A percentile compares a stretch with the other conserved stretches of the same genome.
Evolutionary conservation across 1,140 invertebrate genomes (phyloP).

Genomic region (Brachionus asplanchnoidis): DNA sequence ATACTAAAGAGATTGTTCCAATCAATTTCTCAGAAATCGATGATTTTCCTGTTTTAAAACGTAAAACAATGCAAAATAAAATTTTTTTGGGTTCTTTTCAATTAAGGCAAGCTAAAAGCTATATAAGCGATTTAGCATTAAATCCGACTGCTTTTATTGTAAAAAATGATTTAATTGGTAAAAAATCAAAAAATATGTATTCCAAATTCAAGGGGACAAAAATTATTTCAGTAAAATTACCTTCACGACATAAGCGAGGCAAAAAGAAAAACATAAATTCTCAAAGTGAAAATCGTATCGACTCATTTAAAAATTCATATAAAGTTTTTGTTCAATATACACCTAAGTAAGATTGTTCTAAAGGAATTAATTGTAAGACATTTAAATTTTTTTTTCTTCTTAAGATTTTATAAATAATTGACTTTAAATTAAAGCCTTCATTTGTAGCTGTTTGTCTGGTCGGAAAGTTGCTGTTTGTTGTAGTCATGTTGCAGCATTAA

Average conservation of each 20-base stretch:
- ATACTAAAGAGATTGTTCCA: neutral
- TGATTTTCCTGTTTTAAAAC: neutral
- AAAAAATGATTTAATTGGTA: neutral
- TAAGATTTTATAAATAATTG: neutral
- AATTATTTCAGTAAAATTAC: neutral
- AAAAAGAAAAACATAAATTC: neutral
- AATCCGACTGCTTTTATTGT: neutral
- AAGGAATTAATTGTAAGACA: neutral
- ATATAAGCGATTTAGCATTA: neutral
- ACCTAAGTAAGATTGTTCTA: neutral
- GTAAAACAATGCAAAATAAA: neutral
- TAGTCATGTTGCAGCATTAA: neutral
- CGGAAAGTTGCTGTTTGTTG: slow-evolving; percentile 1
- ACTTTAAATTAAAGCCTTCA: neutral
- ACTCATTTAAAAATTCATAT: neutral
- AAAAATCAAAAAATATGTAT: neutral
- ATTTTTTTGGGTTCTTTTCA: slow-evolving; percentile 10
- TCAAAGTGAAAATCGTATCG: neutral
- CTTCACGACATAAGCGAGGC: neutral
- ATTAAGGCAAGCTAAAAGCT: slow-evolving; percentile 12
- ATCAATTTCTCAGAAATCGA: neutral
- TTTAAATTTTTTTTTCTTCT: neutral
- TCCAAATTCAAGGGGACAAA: neutral
- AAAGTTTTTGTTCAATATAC: slow-evolving; percentile 29
- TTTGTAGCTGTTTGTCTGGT: slow-evolving; percentile 7